Evolutionary conservation across 1,140 invertebrate genomes (phyloP), one percentile per base, ranked within the genome.

Genomic region (Acyrthosiphon pisum): DNA sequence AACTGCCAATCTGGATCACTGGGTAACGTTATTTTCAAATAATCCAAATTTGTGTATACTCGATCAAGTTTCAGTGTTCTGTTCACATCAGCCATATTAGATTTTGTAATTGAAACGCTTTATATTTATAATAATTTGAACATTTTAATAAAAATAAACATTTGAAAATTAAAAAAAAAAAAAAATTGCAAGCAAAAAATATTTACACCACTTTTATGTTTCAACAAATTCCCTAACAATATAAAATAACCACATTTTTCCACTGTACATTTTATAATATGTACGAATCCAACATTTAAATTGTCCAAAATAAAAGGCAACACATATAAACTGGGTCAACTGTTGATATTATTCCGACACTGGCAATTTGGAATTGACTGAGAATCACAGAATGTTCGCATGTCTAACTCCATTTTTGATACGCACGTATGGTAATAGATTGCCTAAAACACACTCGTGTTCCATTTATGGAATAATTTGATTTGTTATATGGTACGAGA

Each of bases 321-420:
- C 56, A 68, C 53, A 90, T 90, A 20, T 89, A 56, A 90, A 90
- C 89, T 90, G 56, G 89, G 89, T 90, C 53, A 90, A 90, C 89
- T 90, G 89, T 90, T 90, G 56, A 90, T 90, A 90, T 90, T 68
- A 68, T 90, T 90, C 89, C 18, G 41, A 90, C 53, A 68, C 35
- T 53, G 50, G 88, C 88, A 60, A 60, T 90, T 60, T 60, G 48
- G 41, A 37, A 56, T 60, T 48, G 88, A 41, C 89, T 90, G 56
- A 41, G 26, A 90, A 90, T n/a, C 41, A 41, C 37, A 56, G 1
- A 56, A 84, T 26, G 91, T 53, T 93, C 26, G 91, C 91, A 86
- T 93, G 91, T 93, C 91, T 86, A 86, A 37, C 48, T 93, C 18
- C 81, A 86, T 93, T 93, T 93, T 83, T 93, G 76, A 93, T 93